These are phyloP conservation scores for Morbakka virulenta DNA, from an alignment of 30 jellyfish, hydroid and myxozoan genomes.

Conservation along the genomic window DNA sequence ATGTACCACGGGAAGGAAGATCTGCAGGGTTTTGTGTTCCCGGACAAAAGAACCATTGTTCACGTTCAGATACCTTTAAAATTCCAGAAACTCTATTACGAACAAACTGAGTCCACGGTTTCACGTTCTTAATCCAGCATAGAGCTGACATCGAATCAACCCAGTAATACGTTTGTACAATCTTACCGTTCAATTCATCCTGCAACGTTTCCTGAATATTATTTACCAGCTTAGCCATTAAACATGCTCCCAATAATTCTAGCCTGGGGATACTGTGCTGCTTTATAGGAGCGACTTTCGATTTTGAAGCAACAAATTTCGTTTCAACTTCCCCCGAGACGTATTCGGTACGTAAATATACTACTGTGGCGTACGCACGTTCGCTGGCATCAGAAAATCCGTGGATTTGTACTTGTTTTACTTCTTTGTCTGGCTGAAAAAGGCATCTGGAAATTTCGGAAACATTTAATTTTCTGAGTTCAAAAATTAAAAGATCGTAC, in stretches of 20 bases:
- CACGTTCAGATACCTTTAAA: constrained; percentile 13
- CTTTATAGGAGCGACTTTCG: constrained; percentile 63
- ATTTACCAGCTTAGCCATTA: constrained; percentile 31
- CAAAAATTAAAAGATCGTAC: not conserved
- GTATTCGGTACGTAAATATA: constrained; percentile 34
- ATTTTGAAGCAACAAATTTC: constrained; percentile 44
- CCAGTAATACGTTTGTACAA: not conserved
- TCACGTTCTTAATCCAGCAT: constrained; percentile 9
- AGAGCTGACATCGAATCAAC: constrained; percentile 18
- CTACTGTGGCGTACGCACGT: constrained; percentile 50
- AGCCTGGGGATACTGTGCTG: constrained; percentile 45
- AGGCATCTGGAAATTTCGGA: not conserved
- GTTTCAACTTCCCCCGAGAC: constrained; percentile 41
- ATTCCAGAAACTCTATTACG: constrained; percentile 25
- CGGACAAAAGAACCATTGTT: constrained; percentile 31
- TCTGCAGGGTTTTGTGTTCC: constrained; percentile 33
- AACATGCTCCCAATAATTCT: constrained; percentile 37
- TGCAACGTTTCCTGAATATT: not conserved
- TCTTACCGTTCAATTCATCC: not conserved
- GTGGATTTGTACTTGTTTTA: constrained; percentile 27
- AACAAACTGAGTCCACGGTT: constrained; percentile 15
- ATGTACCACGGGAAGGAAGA: constrained; percentile 30
- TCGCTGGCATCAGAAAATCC: constrained; percentile 68
- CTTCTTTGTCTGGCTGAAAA: not conserved
- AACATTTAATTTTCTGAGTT: not conserved